Conservation (phyloP, 1,140 invertebrate species). For the Planococcus citri region DNA sequence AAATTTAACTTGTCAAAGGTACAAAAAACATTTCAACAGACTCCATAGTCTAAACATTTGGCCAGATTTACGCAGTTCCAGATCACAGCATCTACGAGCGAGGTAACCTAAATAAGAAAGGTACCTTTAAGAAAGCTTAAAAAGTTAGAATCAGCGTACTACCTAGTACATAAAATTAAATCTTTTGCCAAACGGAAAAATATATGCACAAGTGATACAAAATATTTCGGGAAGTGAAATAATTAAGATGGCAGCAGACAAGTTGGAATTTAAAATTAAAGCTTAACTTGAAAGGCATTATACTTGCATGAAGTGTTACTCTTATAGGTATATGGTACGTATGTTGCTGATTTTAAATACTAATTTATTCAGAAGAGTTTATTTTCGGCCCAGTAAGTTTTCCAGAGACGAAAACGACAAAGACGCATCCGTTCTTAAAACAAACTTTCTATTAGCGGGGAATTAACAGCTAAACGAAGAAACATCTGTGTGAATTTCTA, state of each 20-base stretch:
- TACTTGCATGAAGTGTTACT: constrained; percentile 3
- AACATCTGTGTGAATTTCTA: not conserved
- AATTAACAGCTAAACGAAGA: not conserved
- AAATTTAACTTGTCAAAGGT: no score
- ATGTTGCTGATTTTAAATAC: not conserved
- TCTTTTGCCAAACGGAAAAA: no score
- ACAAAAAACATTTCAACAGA: no score
- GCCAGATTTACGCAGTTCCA: no score
- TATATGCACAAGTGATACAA: no score
- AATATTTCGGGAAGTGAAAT: no score
- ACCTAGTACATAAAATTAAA: no score
- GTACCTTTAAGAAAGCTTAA: no score
- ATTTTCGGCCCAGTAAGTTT: constrained; percentile 1
- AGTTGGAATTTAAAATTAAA: constrained; percentile 1
- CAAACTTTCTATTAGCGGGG: not conserved
- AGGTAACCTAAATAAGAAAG: no score
- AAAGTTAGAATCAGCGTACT: no score
- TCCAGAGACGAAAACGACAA: not conserved
- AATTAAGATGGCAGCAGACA: not conserved
- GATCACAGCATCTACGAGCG: no score
- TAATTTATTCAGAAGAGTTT: not conserved
- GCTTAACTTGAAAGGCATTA: not conserved
- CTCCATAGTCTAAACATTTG: no score
- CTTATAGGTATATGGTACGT: not conserved
- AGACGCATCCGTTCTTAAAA: constrained; percentile 1